Base-by-base conservation (phyloP, 2,113 vertebrate genomes). In the Thryonomys swinderianus region DNA sequence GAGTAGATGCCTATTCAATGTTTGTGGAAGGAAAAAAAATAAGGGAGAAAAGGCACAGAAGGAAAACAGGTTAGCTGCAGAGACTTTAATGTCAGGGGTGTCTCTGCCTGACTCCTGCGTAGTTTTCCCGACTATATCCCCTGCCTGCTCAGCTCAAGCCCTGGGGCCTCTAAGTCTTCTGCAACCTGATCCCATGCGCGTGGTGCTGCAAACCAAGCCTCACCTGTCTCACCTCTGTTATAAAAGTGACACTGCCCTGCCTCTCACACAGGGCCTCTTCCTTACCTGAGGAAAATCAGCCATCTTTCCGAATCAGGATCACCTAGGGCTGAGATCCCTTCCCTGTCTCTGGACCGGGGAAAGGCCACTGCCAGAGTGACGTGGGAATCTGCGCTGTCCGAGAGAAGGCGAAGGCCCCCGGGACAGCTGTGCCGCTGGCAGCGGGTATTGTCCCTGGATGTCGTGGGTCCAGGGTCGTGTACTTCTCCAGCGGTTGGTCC, bases 361-460 rank as follows among this genome's bases (percentile, higher is more conserved):
- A 20, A 67, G 66, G 16, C 34, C 1, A 4, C 42, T 25, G 40
- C 12, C 48, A 53, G 40, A 85, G 45, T 45, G 0, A 1, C 32
- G 0, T 1, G 45, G 37, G 20, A n/a, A 25, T 85, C 67, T 13
- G 14, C 7, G 8, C 3, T 4, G 1, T 18, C 34, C 81, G 37
- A n/a, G 42, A 64, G 8, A 14, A 93, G 59, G 69, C n/a, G 14
- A 62, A 94, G 37, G n/a, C 66, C 45, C 9, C 42, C 40, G 53
- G 45, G 66, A 16, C 20, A 32, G 66, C 40, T 61, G 74, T 0
- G 1, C 25, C 30, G 17, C 53, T 34, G 30, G 30, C 16, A 78
- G 57, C n/a, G 45, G 64, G 66, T 0, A 0, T 1, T 10, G 45
- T 69, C 20, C 42, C 32, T 0, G 0, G 21, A 9, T 1, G 6